Conservation (phyloP, 2,113 vertebrate species). For the Mustelus asterias region DNA sequence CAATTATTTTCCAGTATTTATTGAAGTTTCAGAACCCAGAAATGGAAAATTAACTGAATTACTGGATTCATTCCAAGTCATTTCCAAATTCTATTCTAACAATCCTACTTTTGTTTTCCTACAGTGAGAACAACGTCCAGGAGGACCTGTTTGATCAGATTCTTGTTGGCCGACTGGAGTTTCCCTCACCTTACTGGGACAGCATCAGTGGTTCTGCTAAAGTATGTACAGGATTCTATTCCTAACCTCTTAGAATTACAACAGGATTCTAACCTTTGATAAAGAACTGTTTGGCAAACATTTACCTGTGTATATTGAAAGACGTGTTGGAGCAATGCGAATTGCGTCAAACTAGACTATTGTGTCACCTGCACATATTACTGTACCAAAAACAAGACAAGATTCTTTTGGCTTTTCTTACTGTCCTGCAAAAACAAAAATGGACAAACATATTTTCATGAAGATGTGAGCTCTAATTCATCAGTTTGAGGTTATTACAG, state of each 20-base stretch:
- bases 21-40: neutral
- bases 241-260: neutral
- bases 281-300: neutral
- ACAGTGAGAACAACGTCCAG: slow-evolving; percentile 86
- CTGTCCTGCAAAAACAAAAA: neutral
- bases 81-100: neutral
- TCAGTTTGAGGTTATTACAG: neutral
- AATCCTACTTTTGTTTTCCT: slow-evolving; percentile 10
- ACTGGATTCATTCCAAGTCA: neutral
- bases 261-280: neutral
- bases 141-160: slow-evolving; percentile 98
- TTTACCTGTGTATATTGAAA: neutral
- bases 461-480: neutral
- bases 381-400: neutral
- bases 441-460: neutral
- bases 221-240: slow-evolving; percentile 52
- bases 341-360: neutral
- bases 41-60: neutral
- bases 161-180: slow-evolving; percentile 80
- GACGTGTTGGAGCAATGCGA: neutral
- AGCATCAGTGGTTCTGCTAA: slow-evolving; percentile 88
- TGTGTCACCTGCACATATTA: neutral
- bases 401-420: neutral
- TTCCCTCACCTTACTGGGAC: slow-evolving; percentile 95
- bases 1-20: slow-evolving; percentile 7